These are phyloP conservation scores for Campylomormyrus tamandua DNA, from an alignment of 2,113 vertebrate species.

Conservation along the genomic window DNA sequence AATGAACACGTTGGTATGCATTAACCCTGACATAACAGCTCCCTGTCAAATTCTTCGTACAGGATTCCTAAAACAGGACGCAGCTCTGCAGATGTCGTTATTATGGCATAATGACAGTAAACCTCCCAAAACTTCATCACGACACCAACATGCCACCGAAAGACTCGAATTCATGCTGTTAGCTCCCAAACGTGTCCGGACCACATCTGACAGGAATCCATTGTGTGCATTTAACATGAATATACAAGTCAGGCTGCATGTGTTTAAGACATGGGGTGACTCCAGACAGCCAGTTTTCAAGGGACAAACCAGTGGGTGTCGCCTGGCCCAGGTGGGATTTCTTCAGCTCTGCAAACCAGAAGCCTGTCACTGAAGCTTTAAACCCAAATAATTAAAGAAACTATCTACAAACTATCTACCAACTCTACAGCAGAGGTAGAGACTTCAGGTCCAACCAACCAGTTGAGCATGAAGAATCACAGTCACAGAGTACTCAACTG, in stretches of 20 bases:
- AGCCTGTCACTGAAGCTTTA: neutral
- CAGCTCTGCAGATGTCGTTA: neutral
- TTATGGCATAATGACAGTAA: neutral
- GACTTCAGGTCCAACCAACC: too few relatives aligned
- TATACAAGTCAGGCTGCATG: neutral
- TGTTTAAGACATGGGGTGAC: neutral
- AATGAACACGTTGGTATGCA: neutral
- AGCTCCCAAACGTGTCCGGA: neutral
- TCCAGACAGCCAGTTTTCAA: neutral
- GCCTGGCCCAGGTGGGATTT: neutral
- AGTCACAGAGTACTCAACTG: too few relatives aligned
- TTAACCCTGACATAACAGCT: neutral
- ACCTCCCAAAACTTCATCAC: neutral
- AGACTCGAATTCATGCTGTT: neutral
- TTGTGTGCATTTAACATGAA: conserved; percentile 1
- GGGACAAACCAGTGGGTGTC: neutral
- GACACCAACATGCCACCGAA: neutral
- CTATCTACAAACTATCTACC: neutral
- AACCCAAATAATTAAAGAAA: neutral
- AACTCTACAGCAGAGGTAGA: too few relatives aligned
- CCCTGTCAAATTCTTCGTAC: neutral
- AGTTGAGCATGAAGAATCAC: too few relatives aligned
- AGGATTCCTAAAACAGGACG: neutral
- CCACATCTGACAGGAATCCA: neutral
- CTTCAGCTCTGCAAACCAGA: neutral